Evolutionary conservation across 2,113 vertebrate genomes (phyloP).

Genomic region (Meles meles): DNA sequence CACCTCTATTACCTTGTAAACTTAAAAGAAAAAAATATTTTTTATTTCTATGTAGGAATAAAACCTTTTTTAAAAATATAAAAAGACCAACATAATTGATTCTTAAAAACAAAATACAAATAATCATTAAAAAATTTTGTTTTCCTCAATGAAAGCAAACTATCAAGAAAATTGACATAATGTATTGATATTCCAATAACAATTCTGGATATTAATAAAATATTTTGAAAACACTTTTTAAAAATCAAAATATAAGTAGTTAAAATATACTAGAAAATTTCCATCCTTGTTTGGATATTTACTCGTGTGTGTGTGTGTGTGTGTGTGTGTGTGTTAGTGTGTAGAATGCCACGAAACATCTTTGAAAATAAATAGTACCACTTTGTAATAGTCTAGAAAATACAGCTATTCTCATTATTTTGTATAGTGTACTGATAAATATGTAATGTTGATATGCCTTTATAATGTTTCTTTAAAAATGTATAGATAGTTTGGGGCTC

Average conservation of each 20-base stretch:
- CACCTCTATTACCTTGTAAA: neutral
- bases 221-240: neutral
- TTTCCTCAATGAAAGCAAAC: neutral
- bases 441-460: neutral
- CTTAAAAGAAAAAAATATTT: neutral
- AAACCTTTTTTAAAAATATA: neutral
- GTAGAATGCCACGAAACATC: neutral
- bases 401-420: neutral
- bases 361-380: neutral
- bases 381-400: neutral
- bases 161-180: neutral
- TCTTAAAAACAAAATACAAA: slow-evolving; percentile 26
- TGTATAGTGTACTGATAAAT: neutral
- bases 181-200: neutral
- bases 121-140: neutral
- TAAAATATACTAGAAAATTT: neutral
- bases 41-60: neutral
- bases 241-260: neutral
- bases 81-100: neutral
- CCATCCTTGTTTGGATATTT: neutral
- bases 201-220: neutral
- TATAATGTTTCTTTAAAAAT: neutral
- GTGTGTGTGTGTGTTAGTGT: neutral
- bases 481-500: neutral
- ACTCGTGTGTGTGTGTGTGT: neutral